phyloP scores from a whole-genome alignment of 2,113 vertebrate genomes.

The Sander lucioperca region DNA sequence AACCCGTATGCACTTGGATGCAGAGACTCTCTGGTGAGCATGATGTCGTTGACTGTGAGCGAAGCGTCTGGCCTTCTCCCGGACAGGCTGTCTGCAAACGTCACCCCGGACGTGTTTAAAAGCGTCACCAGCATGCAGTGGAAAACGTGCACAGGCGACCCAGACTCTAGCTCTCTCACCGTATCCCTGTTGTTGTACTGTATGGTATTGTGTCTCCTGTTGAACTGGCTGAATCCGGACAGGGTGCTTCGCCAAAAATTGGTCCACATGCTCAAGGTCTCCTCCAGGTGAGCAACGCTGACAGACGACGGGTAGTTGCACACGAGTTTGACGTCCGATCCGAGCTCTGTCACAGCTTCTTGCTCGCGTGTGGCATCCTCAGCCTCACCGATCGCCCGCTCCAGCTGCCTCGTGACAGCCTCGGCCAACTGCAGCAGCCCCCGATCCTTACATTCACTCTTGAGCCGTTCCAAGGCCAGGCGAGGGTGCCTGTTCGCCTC shows the following conservation, averaged over 20 bases:
- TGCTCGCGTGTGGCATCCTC: background rate
- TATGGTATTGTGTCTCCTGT: slow-evolving; percentile 23
- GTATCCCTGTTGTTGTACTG: slow-evolving; percentile 21
- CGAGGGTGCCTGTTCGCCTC: background rate
- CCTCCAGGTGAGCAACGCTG: slow-evolving; percentile 32
- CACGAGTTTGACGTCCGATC: background rate
- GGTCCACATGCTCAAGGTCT: slow-evolving; percentile 27
- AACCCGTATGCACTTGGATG: background rate
- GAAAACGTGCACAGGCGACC: background rate
- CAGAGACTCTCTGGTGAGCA: background rate
- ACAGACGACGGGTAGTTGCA: background rate
- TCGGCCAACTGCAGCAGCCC: background rate
- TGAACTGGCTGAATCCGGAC: slow-evolving; percentile 26
- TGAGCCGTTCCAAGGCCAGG: background rate
- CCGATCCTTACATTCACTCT: background rate
- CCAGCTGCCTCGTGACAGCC: background rate
- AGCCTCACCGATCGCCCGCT: background rate
- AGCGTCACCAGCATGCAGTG: slow-evolving; percentile 1
- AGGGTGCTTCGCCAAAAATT: slow-evolving; percentile 6
- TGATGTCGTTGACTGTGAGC: background rate
- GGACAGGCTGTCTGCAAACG: background rate
- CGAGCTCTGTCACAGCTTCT: slow-evolving; percentile 9
- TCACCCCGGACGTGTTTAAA: background rate
- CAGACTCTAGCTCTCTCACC: slow-evolving; percentile 19
- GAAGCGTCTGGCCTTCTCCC: background rate